A percentile compares a stretch with the other conserved stretches of the same genome.
These are phyloP conservation scores for Cnemophilus loriae DNA, from an alignment of 2,113 vertebrate species.

Conservation along the genomic window DNA sequence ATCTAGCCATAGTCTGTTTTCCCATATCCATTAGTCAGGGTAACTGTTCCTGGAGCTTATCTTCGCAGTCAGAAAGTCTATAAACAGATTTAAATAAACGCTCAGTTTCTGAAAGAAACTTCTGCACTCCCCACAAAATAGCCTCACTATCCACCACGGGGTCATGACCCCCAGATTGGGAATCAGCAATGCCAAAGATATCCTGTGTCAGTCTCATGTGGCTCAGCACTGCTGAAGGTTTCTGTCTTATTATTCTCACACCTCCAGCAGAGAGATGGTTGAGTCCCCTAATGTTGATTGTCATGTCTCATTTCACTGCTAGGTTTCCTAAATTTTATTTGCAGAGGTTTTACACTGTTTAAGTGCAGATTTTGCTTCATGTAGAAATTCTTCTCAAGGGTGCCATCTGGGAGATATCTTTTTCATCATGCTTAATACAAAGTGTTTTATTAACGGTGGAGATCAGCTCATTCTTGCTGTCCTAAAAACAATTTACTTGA, in stretches of 20 bases:
- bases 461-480: not conserved
- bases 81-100: constrained; percentile 36
- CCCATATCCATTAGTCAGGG: not conserved
- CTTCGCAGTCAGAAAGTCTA: constrained; percentile 21
- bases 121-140: constrained; percentile 26
- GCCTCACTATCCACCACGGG: not conserved
- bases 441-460: not conserved
- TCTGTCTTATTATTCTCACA: constrained; percentile 38
- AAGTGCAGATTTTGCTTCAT: not conserved
- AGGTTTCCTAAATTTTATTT: constrained; percentile 8
- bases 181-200: constrained; percentile 31
- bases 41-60: constrained; percentile 30
- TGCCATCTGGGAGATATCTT: not conserved
- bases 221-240: not conserved
- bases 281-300: not conserved
- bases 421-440: not conserved
- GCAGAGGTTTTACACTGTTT: not conserved
- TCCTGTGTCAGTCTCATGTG: constrained; percentile 21
- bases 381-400: not conserved
- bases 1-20: not conserved
- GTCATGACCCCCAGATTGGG: constrained; percentile 24
- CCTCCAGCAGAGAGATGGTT: not conserved
- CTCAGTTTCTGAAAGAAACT: not conserved
- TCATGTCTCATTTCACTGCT: not conserved
- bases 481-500: not conserved